A percentile compares a stretch with the other conserved stretches of the same genome.
Conservation (phyloP, 92 coral and sea anemone species). For the Galaxea fascicularis region DNA sequence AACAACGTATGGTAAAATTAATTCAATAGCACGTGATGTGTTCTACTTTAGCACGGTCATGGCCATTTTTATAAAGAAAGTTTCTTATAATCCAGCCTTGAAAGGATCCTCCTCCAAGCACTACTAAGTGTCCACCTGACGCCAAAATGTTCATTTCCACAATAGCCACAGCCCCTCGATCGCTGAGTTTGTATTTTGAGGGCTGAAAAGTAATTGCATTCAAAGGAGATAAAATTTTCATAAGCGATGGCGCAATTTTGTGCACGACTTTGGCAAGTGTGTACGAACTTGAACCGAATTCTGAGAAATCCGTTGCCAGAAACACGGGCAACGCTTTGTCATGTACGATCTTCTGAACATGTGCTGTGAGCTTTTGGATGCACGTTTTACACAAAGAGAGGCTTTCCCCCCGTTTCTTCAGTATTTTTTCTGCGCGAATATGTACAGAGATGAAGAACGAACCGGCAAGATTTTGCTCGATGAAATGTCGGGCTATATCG, state of each 20-base stretch:
- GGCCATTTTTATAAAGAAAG: not conserved
- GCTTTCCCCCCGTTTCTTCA: too few relatives aligned
- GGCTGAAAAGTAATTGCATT: not conserved
- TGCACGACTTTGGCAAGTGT: not conserved
- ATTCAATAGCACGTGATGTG: not conserved
- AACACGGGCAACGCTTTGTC: not conserved
- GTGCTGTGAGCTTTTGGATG: not conserved
- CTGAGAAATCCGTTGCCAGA: conserved; percentile 1
- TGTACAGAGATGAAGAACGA: conserved; percentile 9
- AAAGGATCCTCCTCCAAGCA: not conserved
- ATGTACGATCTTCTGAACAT: not conserved
- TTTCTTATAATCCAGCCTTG: not conserved
- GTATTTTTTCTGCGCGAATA: conserved; percentile 4
- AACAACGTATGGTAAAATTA: too few relatives aligned
- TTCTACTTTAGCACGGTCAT: not conserved
- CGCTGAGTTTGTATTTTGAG: not conserved
- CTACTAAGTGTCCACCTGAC: not conserved
- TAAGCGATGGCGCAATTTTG: not conserved
- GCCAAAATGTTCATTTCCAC: conserved; percentile 8
- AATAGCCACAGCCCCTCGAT: conserved; percentile 9
- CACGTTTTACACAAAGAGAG: not conserved
- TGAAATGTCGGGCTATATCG: not conserved
- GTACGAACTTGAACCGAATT: not conserved
- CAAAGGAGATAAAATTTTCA: not conserved
- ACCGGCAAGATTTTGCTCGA: not conserved